Evolutionary conservation across 2,113 vertebrate genomes (phyloP).

Genomic region (Gallinago paraguaiae): DNA sequence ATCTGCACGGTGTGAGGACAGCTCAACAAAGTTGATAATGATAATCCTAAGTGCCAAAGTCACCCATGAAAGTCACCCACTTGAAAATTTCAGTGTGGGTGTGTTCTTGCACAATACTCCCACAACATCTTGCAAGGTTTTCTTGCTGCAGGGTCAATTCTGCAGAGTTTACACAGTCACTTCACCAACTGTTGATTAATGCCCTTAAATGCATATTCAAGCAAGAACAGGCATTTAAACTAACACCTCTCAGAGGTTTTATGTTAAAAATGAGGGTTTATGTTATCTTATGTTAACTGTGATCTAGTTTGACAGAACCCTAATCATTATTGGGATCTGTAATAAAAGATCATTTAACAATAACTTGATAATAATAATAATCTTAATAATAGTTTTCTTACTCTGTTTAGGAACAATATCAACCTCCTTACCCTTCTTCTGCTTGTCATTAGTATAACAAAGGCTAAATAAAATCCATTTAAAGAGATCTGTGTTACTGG

Average conservation of each 20-base stretch:
- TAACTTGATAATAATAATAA: neutral
- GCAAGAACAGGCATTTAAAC: neutral
- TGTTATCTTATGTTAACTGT: neutral
- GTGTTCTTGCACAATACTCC: neutral
- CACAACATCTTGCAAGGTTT: neutral
- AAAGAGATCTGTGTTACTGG: neutral
- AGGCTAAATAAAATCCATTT: neutral
- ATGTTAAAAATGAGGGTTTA: neutral
- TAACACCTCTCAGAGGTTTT: neutral
- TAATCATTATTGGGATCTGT: neutral
- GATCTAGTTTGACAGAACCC: neutral
- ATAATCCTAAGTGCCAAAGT: neutral
- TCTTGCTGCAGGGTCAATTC: neutral
- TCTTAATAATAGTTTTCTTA: neutral
- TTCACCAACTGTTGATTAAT: neutral
- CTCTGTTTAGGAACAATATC: neutral
- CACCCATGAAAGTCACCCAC: neutral
- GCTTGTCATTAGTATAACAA: neutral
- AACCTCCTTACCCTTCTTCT: neutral
- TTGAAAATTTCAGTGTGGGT: neutral
- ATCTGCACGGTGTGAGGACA: neutral
- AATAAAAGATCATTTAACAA: neutral
- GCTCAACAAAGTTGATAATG: neutral
- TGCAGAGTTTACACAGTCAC: neutral
- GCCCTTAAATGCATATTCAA: neutral